phyloP scores from a whole-genome alignment of 2,888 invertebrate genomes.

The Dendrolimus pini region DNA sequence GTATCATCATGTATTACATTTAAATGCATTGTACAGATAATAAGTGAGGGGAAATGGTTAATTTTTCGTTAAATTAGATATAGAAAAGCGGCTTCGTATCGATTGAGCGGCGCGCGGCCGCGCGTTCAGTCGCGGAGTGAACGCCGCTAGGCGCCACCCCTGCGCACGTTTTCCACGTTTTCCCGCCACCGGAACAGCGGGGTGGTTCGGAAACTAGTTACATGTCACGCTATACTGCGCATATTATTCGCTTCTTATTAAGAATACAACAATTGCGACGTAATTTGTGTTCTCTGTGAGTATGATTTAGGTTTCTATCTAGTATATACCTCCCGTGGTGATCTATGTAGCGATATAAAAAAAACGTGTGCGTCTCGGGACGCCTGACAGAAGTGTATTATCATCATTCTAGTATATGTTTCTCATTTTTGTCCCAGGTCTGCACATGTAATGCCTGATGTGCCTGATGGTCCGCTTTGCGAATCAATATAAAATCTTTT shows the following conservation, averaged over 20 bases:
- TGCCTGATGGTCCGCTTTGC: too few species aligned
- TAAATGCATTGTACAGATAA: conserved; percentile 15
- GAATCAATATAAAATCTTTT: too few species aligned
- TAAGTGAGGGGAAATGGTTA: conserved; percentile 7
- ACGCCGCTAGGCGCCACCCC: conserved; percentile 32
- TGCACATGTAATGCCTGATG: too few species aligned
- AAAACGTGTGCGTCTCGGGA: too few species aligned
- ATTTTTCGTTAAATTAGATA: conserved; percentile 13
- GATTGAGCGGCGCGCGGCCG: conserved; percentile 67
- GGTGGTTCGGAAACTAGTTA: conserved; percentile 29
- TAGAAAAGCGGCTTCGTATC: conserved; percentile 38
- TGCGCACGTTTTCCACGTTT: conserved; percentile 69
- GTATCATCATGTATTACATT: conserved; percentile 5
- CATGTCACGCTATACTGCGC: conserved; percentile 27
- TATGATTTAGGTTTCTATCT: background rate
- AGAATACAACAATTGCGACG: conserved; percentile 7
- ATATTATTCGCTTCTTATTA: conserved; percentile 29
- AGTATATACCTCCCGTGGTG: too few species aligned
- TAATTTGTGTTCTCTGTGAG: background rate
- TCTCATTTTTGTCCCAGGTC: too few species aligned
- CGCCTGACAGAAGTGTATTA: too few species aligned
- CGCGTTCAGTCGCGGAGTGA: conserved; percentile 58
- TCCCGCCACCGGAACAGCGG: conserved; percentile 43
- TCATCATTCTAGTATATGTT: too few species aligned
- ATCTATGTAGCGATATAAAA: too few species aligned